These are phyloP conservation scores for Yponomeuta sedellus DNA, from an alignment of 2,888 invertebrate species.

Conservation along the genomic window DNA sequence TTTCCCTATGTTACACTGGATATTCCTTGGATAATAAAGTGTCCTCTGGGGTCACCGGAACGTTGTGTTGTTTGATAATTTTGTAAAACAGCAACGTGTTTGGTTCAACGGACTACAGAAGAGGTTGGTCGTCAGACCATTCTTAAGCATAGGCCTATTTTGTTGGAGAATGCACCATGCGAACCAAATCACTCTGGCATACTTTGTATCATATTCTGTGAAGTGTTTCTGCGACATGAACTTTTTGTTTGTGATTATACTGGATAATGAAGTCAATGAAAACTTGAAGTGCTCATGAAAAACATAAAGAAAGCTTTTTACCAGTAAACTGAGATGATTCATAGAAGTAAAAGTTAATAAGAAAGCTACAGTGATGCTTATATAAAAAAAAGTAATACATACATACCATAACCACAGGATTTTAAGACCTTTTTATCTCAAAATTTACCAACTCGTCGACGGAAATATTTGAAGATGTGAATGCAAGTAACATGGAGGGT, in stretches of 20 bases:
- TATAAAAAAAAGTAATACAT: no score
- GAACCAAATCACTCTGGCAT: conserved; percentile 45
- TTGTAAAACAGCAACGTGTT: conserved; percentile 74
- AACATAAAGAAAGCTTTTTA: no score
- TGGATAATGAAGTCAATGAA: no score
- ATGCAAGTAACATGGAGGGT: neutral
- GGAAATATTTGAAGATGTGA: neutral
- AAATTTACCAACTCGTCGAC: no score
- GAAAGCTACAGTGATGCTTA: no score
- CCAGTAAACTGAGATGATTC: no score
- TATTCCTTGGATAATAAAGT: conserved; percentile 10
- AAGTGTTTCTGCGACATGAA: neutral
- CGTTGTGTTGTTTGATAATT: conserved; percentile 52
- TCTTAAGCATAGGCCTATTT: conserved; percentile 50
- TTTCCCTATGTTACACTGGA: conserved; percentile 31
- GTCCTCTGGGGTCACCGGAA: conserved; percentile 2
- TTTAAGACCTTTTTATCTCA: no score
- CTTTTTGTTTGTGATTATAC: no score
- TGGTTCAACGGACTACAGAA: conserved; percentile 74
- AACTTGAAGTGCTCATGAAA: no score
- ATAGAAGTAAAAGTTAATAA: no score
- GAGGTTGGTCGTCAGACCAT: conserved; percentile 66
- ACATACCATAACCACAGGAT: no score
- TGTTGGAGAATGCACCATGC: conserved; percentile 38
- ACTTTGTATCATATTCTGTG: conserved; percentile 29